phyloP scores from a whole-genome alignment of 2,797 vertebrate species.

The Diglossa cyanea region DNA sequence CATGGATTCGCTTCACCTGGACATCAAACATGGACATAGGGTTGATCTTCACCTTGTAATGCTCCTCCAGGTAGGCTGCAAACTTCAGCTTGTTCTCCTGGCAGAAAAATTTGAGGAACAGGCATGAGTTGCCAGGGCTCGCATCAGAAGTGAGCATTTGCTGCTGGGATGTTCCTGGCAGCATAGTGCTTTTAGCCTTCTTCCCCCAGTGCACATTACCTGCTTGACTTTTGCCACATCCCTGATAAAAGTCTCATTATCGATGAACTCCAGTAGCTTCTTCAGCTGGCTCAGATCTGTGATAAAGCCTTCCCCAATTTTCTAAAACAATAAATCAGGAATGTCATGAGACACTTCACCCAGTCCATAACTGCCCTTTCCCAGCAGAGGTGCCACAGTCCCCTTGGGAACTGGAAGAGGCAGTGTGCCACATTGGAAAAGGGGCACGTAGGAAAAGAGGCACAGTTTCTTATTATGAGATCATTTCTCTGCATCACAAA shows the following conservation, averaged over 20 bases:
- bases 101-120: not conserved
- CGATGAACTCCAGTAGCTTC: slow-evolving; percentile 78
- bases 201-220: slow-evolving; percentile 49
- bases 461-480: not conserved
- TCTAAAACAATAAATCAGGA: slow-evolving; percentile 62
- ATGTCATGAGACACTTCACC: not conserved
- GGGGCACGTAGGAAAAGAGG: not conserved
- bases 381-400: not conserved
- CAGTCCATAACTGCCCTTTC: not conserved
- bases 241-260: slow-evolving; percentile 80
- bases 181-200: not conserved
- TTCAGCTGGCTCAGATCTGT: slow-evolving; percentile 83
- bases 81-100: slow-evolving; percentile 89
- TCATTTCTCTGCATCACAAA: not conserved
- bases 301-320: slow-evolving; percentile 84
- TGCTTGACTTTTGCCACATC: slow-evolving; percentile 86
- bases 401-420: accelerated
- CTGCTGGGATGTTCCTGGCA: not conserved
- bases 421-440: too few relatives aligned
- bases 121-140: not conserved
- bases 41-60: slow-evolving; percentile 85
- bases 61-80: slow-evolving; percentile 79
- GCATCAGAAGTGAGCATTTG: accelerated
- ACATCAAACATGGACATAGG: slow-evolving; percentile 85
- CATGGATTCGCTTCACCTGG: slow-evolving; percentile 88